These are phyloP conservation scores for Pseudomyrmex sp. DNA, from an alignment of 1,140 invertebrate genomes.

Conservation along the genomic window DNA sequence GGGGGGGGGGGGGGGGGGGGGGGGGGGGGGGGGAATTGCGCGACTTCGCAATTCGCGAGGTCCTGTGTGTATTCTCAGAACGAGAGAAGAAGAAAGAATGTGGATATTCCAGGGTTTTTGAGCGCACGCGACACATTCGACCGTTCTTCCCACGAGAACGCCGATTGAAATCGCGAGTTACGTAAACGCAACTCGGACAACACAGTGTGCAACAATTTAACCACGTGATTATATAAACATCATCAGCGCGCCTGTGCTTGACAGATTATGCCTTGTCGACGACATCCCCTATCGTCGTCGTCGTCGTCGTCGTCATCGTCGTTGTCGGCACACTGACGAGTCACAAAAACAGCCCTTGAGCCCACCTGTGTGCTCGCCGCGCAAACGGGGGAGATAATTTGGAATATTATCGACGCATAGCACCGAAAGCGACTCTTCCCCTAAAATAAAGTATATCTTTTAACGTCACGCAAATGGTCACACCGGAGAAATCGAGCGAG, in stretches of 20 bases:
- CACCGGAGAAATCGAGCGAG: not conserved
- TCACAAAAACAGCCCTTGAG: conserved; percentile 64
- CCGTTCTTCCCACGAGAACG: conserved; percentile 22
- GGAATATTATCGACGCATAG: not conserved
- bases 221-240: conserved; percentile 77
- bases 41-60: too few species aligned
- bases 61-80: too few species aligned
- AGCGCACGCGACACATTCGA: conserved; percentile 46
- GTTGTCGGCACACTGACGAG: conserved; percentile 51
- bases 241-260: conserved; percentile 73
- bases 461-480: not conserved
- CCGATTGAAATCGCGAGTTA: conserved; percentile 64
- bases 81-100: too few species aligned
- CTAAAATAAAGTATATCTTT: not conserved
- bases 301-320: conserved; percentile 55
- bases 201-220: conserved; percentile 72
- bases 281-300: conserved; percentile 71
- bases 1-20: too few species aligned
- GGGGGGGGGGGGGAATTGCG: too few species aligned
- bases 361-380: not conserved
- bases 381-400: not conserved
- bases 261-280: conserved; percentile 75
- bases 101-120: not conserved
- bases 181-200: conserved; percentile 60
- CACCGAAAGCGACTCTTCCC: not conserved